Evolutionary conservation across 2,113 vertebrate genomes (phyloP), one percentile per base, ranked within the genome.

Genomic region (Pionites leucogaster): DNA sequence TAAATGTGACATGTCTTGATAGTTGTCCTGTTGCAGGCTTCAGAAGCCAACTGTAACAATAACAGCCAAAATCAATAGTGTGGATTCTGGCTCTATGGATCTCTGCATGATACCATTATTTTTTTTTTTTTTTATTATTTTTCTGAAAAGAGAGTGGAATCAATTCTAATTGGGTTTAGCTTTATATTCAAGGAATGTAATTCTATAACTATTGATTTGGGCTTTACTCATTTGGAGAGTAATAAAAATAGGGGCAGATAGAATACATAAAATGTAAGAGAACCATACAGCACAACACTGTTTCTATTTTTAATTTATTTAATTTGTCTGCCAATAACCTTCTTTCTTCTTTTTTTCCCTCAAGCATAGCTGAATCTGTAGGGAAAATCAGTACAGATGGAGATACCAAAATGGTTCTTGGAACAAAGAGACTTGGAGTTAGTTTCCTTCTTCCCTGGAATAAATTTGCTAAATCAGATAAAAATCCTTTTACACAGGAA

Each of bases 121-220:
- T 44, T 46, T 60, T 77, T 44, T 46, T 71, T 77, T 37, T 78
- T 81, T 77, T 98, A 23, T 33, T 65, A 49, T 82, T 93, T 85
- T 98, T 98, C 98, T 97, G 96, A 97, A 98, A 98, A 98, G 97
- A 98, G 97, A 97, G 97, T 98, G 98, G 98, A 98, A 99, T 99
- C 99, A 99, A 99, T 99, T 98, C 98, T 98, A 98, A 98, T 98
- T 98, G 96, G 97, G 95, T 98, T 98, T 97, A 98, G 97, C 98
- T 98, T 98, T 98, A 98, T 99, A 98, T 98, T 99, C 98, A 98
- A 99, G 98, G 98, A 98, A 98, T 96, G 97, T 99, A 99, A 99
- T 99, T 99, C 98, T 98, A 98, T 99, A 99, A 98, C 97, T 98
- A 99, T 99, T 98, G 99, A 99, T 99, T 98, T 92, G 94, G 96